Evolutionary conservation across 2,113 vertebrate genomes (phyloP), one percentile per base, ranked within the genome.

Genomic region (Sciurus niger): DNA sequence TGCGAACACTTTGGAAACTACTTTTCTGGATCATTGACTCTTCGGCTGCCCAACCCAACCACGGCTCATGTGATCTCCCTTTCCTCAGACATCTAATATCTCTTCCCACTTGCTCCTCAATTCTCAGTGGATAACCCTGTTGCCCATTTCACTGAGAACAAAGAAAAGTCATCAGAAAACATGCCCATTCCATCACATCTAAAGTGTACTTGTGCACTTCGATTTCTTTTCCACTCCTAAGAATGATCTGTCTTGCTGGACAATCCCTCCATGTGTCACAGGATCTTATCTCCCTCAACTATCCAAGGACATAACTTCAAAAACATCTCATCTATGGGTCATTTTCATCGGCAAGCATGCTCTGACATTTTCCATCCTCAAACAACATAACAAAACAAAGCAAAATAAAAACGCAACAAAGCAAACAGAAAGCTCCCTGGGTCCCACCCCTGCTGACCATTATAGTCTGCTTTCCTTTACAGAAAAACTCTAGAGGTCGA

Each of bases 171-270:
- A 22, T 68, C 7, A 63, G 84, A 58, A 28, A 25, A 9, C 77
- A 7, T 0, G 10, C 4, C 63, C 6, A 11, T 3, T 3, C 25
- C n/a, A 22, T 65, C 70, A 8, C 40, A 16, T 43, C 37, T 43
- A 17, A 30, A 2, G 0, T 1, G 32, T 13, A 1, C 34, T 55
- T 4, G 1, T 17, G 7, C 8, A 1, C 2, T 6, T 11, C 8
- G 14, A 32, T 12, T 78, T 83, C 40, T 77, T 83, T 55, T 40
- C 43, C 18, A 40, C 14, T 18, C 1, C 40, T 94, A 0, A 2
- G 28, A 24, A 51, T 14, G 46, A 43, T 25, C 18, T 7, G 6
- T 30, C 28, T 0, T 24, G 13, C 11, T 51, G 83, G 63, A 22
- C 46, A 22, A 0, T 40, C 32, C 34, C 40, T n/a, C 16, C 48